Conservation (phyloP, 2,797 vertebrate species). For the Danio tinwini region DNA sequence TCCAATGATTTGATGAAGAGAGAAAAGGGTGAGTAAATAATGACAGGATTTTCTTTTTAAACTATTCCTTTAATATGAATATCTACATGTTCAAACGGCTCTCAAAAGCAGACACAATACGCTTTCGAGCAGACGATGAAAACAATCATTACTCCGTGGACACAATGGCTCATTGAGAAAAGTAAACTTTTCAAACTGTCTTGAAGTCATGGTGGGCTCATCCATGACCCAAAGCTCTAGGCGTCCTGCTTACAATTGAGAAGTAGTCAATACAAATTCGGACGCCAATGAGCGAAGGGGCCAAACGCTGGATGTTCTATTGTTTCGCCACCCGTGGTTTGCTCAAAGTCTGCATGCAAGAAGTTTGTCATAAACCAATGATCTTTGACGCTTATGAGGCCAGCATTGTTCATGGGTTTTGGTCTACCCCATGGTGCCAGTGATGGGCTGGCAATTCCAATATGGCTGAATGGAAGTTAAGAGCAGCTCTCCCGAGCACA, state of each 20-base stretch:
- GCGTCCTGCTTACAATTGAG: slow-evolving; percentile 28
- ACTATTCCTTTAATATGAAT: slow-evolving; percentile 1
- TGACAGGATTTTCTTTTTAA: slow-evolving; percentile 1
- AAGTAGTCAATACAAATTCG: slow-evolving; percentile 61
- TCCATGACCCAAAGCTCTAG: slow-evolving; percentile 33
- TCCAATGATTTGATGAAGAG: neutral
- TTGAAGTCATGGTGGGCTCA: slow-evolving; percentile 39
- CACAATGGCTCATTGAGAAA: slow-evolving; percentile 14
- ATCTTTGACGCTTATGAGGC: slow-evolving; percentile 54
- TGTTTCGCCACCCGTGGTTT: slow-evolving; percentile 62
- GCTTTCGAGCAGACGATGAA: slow-evolving; percentile 4
- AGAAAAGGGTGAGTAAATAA: slow-evolving; percentile 5
- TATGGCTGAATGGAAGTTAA: slow-evolving; percentile 47
- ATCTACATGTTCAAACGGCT: slow-evolving; percentile 11
- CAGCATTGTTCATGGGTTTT: slow-evolving; percentile 41
- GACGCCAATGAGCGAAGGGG: slow-evolving; percentile 39
- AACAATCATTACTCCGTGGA: slow-evolving; percentile 33
- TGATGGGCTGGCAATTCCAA: slow-evolving; percentile 44
- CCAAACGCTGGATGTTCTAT: slow-evolving; percentile 40
- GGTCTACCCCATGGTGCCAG: slow-evolving; percentile 46
- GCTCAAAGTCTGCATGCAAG: slow-evolving; percentile 66
- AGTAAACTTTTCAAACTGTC: slow-evolving; percentile 46
- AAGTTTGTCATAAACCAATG: slow-evolving; percentile 57
- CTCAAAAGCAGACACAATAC: slow-evolving; percentile 31
- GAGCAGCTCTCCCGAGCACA: slow-evolving; percentile 40